phyloP scores from a whole-genome alignment of 2,113 vertebrate species.

The Corynorhinus townsendii region DNA sequence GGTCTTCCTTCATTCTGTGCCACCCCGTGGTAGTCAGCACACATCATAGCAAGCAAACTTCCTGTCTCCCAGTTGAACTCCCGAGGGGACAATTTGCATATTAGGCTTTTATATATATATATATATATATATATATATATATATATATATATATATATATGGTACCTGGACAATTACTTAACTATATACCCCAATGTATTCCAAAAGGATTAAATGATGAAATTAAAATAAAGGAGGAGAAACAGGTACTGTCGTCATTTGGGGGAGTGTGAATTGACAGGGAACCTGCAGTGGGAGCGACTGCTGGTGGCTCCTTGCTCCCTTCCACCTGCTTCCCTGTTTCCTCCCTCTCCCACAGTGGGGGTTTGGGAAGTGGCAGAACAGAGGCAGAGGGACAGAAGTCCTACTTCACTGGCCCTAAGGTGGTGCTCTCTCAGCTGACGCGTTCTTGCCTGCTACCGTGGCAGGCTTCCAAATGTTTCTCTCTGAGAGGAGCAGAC shows the following conservation, averaged over 20 bases:
- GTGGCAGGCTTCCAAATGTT: neutral
- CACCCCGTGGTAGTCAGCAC: no score
- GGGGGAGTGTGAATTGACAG: neutral
- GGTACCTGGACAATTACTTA: neutral
- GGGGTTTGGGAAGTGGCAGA: neutral
- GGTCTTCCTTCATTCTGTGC: no score
- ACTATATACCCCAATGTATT: neutral
- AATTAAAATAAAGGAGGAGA: neutral
- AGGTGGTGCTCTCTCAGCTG: neutral
- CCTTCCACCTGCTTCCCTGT: neutral
- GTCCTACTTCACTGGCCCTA: neutral
- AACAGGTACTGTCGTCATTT: neutral
- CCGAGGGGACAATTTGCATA: no score
- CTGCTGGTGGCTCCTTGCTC: fast-evolving
- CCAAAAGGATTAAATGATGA: neutral
- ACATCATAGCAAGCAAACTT: no score
- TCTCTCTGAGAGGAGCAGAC: neutral
- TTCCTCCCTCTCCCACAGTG: neutral
- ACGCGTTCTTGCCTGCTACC: neutral
- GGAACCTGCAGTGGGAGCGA: neutral
- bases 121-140: neutral
- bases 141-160: neutral
- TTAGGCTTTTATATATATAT: no score
- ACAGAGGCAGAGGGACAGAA: neutral
- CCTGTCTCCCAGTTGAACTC: no score